These are phyloP conservation scores for Diuraphis noxia DNA, from an alignment of 1,140 invertebrate genomes.

Conservation along the genomic window DNA sequence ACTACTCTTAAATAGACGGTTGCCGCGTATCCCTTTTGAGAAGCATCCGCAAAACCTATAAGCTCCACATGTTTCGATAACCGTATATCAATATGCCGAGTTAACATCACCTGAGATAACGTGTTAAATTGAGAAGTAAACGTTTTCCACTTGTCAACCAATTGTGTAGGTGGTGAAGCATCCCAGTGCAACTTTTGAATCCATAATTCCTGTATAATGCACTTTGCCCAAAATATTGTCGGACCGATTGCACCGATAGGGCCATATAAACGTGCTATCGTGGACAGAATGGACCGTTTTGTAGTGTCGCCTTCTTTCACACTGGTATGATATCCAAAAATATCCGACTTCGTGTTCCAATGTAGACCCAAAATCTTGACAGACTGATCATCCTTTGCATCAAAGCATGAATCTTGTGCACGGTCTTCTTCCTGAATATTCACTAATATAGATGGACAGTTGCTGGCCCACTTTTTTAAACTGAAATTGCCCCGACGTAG, in stretches of 20 bases:
- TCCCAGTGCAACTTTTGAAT: no score
- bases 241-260: conserved; percentile 52
- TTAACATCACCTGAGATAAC: no score
- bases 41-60: not conserved
- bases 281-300: conserved; percentile 48
- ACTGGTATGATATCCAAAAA: not conserved
- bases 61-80: not conserved
- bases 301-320: not conserved
- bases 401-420: not conserved
- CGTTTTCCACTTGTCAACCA: no score
- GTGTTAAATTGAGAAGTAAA: no score
- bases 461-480: not conserved
- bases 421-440: not conserved
- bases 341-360: not conserved
- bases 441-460: not conserved
- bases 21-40: no score
- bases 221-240: conserved; percentile 42
- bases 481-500: not conserved
- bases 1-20: no score
- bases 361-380: not conserved
- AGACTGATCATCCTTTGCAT: not conserved
- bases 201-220: conserved; percentile 49
- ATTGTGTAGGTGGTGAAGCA: no score
- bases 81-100: not conserved
- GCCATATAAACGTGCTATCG: conserved; percentile 52